These are phyloP conservation scores for Chymomyza caudatula DNA, from an alignment of 2,888 invertebrate genomes.

Conservation along the genomic window DNA sequence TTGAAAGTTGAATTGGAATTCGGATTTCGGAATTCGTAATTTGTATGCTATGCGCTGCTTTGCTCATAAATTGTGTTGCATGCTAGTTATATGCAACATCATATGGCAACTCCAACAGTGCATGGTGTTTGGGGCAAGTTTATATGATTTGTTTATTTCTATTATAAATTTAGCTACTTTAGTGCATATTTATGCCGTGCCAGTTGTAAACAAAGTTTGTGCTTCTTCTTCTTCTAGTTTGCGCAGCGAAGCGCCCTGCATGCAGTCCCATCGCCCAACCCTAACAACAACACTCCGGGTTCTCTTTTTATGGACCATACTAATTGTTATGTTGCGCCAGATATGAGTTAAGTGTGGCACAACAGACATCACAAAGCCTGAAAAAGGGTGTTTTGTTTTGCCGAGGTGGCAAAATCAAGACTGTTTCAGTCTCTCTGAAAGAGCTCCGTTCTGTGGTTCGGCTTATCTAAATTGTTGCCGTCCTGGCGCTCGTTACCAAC, in stretches of 20 bases:
- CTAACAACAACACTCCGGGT: not conserved
- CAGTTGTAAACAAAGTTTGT: slow-evolving; percentile 49
- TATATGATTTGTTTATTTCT: slow-evolving; percentile 59
- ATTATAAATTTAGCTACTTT: slow-evolving; percentile 70
- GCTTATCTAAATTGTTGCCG: slow-evolving; percentile 64
- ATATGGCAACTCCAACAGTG: slow-evolving; percentile 6
- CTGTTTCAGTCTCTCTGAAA: slow-evolving; percentile 13
- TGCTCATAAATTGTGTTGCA: slow-evolving; percentile 32
- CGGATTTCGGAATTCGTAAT: not conserved
- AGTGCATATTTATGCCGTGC: slow-evolving; percentile 43
- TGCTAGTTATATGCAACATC: slow-evolving; percentile 57
- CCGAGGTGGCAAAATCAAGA: not conserved
- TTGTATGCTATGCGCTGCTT: not conserved
- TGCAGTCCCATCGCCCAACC: not conserved
- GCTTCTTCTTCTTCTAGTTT: slow-evolving; percentile 7
- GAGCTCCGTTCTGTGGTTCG: slow-evolving; percentile 8
- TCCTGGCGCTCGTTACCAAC: not conserved
- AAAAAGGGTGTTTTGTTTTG: not conserved
- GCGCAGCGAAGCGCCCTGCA: not conserved
- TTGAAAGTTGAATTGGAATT: slow-evolving; percentile 32
- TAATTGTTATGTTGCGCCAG: slow-evolving; percentile 70
- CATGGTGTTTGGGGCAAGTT: slow-evolving; percentile 8
- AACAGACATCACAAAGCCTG: not conserved
- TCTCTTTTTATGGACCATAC: slow-evolving; percentile 49
- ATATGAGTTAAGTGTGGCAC: slow-evolving; percentile 60